Base-by-base conservation (phyloP, 1,140 invertebrate species). In the Caenorhabditis briggsae region DNA sequence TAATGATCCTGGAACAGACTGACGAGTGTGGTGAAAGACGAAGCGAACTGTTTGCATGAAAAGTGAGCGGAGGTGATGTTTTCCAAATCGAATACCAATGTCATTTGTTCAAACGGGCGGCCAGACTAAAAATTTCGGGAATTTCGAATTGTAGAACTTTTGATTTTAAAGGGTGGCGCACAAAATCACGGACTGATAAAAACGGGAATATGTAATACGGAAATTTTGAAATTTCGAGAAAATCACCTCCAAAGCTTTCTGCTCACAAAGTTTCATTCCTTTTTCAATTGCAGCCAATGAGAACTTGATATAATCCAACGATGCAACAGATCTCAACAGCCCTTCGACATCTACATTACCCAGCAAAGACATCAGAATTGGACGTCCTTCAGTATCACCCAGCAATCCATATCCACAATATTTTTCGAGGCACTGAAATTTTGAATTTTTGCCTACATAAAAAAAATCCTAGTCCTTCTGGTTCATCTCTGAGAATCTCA, bases 41-140 rank as follows among this genome's bases (percentile, higher is more conserved):
- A 91, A 58, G 91, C 92, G 83, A 92, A 92, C 59, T 90, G 91
- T 83, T 92, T 92, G 85, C 90, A 92, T 56, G 82, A 87, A 84
- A 92, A 92, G 64, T 92, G 91, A n/a, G 91, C 91, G 8, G 91
- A 88, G 7, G 87, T 89, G 84, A 92, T 92, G 83, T 92, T 90
- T 86, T 92, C 92, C 82, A 92, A 86, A 82, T 92, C 91, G 83
- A 92, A 92, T 16, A 92, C 89, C 2, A 92, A 86, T 90, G 92
- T 92, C 92, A 92, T 91, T 70, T 92, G 91, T 64, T 92, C 92
- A 61, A 92, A 92, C n/a, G 92, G 90, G n/a, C 89, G 88, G n/a
- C 89, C 88, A 46, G 90, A 91, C 89, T 92, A 82, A 65, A 89
- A 86, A n/a, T n/a, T n/a, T n/a, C n/a, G n/a, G n/a, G n/a, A 33